Evolutionary conservation across 2,888 invertebrate genomes (phyloP).

Genomic region (Smittia sp.): DNA sequence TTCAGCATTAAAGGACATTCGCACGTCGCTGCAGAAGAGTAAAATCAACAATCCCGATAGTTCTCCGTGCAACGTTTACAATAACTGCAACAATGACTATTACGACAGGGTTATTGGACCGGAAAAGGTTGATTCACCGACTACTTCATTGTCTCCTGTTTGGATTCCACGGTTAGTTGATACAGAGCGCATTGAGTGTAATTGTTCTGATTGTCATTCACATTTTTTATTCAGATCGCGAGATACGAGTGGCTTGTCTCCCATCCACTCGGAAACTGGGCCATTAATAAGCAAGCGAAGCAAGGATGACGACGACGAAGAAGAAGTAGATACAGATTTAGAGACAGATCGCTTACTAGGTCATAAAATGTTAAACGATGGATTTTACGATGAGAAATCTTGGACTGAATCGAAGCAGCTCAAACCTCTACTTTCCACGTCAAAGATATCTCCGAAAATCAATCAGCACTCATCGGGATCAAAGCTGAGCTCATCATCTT

Average conservation of each 20-base stretch:
- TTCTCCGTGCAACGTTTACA: constrained; percentile 46
- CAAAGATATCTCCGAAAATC: constrained; percentile 53
- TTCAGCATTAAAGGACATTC: constrained; percentile 79
- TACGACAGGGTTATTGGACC: constrained; percentile 44
- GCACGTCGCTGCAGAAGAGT: constrained; percentile 73
- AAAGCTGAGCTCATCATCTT: constrained; percentile 45
- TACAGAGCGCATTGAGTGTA: neutral
- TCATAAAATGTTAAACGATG: constrained; percentile 90
- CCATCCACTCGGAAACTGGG: constrained; percentile 20
- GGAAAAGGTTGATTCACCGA: constrained; percentile 55
- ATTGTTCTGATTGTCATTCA: neutral
- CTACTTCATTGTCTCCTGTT: constrained; percentile 60
- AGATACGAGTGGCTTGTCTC: constrained; percentile 54
- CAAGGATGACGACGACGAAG: constrained; percentile 64
- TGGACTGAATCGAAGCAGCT: constrained; percentile 48
- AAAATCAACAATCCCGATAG: constrained; percentile 49
- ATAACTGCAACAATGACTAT: constrained; percentile 42
- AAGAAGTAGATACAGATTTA: constrained; percentile 86
- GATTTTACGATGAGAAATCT: constrained; percentile 82
- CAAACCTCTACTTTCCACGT: constrained; percentile 48
- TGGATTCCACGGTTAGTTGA: constrained; percentile 65
- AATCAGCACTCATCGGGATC: constrained; percentile 45
- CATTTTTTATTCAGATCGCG: constrained; percentile 53
- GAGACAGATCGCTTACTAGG: constrained; percentile 95
- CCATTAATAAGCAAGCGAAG: constrained; percentile 44